Evolutionary conservation across 2,113 vertebrate genomes (phyloP), one percentile per base, ranked within the genome.

Genomic region (Callionymus lyra): DNA sequence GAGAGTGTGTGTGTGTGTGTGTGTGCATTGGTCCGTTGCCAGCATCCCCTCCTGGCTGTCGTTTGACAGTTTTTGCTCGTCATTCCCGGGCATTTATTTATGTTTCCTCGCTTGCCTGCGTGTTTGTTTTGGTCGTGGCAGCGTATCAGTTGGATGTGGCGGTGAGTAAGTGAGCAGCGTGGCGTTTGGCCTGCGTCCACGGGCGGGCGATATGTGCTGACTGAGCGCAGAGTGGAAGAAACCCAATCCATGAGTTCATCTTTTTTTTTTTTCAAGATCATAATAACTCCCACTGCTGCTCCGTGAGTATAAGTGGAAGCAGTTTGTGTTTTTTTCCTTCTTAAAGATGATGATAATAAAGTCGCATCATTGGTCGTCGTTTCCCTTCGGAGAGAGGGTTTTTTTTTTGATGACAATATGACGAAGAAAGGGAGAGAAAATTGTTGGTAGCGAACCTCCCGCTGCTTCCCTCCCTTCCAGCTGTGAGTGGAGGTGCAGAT

Each of bases 111-210:
- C 47, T n/a, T 14, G 19, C 48, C 15, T 27, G 33, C 56, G 12
- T 65, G 56, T 59, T 66, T 61, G 53, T 68, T 62, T 27, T 47
- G 58, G 47, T 65, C 37, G 17, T 38, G 72, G 53, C 56, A 42
- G 53, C 56, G 43, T 66, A 48, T 65, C 68, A 65, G 45, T 50
- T n/a, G 68, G 52, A 27, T 59, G 67, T 31, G 64, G 67, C 21
- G 64, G 66, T 41, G 47, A 47, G 64, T 55, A 61, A 63, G 53
- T 45, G 38, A 47, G 36, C 52, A 61, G 39, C 31, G 13, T 49
- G 68, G 51, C 46, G 64, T 63, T 69, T 75, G 63, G 66, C 69
- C 58, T 58, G 21, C 54, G 71, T 63, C 49, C 21, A 27, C 21
- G 4, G 34, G 0, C 54, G 38, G 52, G 58, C 55, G 61, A 53